phyloP scores from a whole-genome alignment of 2,888 invertebrate species.

The Timema cristinae region DNA sequence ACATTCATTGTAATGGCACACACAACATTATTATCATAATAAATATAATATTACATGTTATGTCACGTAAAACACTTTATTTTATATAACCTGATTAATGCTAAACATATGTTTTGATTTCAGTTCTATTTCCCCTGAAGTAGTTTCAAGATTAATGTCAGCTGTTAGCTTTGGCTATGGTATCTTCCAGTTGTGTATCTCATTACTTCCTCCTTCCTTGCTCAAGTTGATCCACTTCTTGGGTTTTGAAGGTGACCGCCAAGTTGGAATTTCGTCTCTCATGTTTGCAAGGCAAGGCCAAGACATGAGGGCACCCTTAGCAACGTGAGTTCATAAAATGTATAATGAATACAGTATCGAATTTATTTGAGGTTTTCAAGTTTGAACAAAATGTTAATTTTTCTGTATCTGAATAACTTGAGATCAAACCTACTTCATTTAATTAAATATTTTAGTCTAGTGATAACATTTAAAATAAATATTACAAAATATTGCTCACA shows the following conservation, averaged over 20 bases:
- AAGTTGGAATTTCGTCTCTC: conserved; percentile 55
- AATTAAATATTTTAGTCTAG: too few relatives aligned
- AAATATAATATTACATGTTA: too few relatives aligned
- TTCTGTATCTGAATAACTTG: neutral
- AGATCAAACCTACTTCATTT: too few relatives aligned
- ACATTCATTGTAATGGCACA: too few relatives aligned
- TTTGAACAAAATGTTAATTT: neutral
- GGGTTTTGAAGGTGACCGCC: conserved; percentile 62
- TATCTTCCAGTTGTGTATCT: conserved; percentile 62
- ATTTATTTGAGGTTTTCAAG: neutral
- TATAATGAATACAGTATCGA: neutral
- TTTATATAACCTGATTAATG: too few relatives aligned
- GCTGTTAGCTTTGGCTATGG: conserved; percentile 69
- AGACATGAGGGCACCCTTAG: conserved; percentile 65
- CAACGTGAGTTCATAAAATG: conserved; percentile 48
- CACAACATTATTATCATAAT: too few relatives aligned
- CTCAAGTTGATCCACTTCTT: conserved; percentile 57
- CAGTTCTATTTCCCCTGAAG: conserved; percentile 43
- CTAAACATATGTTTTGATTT: neutral
- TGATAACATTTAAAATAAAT: too few relatives aligned
- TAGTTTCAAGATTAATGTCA: conserved; percentile 58
- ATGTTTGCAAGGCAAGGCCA: conserved; percentile 57
- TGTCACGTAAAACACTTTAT: too few relatives aligned
- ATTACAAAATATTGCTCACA: too few relatives aligned
- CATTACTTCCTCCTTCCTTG: conserved; percentile 61